Evolutionary conservation across 2,888 invertebrate genomes (phyloP).

Genomic region (Rhodophaea formosa): DNA sequence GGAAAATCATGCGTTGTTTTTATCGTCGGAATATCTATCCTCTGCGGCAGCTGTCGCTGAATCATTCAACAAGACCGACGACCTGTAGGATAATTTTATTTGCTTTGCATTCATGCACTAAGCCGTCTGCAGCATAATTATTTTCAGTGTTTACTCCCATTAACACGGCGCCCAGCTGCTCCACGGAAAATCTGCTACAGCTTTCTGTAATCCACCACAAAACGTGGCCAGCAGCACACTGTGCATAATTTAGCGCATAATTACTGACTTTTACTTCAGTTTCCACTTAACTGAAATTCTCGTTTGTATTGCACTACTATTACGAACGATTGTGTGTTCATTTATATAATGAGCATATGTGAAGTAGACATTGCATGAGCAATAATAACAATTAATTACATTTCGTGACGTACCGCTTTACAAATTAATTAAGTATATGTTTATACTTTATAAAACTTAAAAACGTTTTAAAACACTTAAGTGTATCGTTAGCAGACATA

Average conservation of each 20-base stretch:
- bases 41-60: slow-evolving; percentile 15
- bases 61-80: slow-evolving; percentile 17
- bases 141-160: slow-evolving; percentile 51
- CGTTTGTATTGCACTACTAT: slow-evolving; percentile 6
- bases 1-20: slow-evolving; percentile 54
- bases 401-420: too few relatives aligned
- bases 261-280: slow-evolving; percentile 26
- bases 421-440: too few relatives aligned
- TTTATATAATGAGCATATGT: background rate
- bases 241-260: slow-evolving; percentile 38
- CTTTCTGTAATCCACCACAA: slow-evolving; percentile 33
- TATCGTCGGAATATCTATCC: slow-evolving; percentile 33
- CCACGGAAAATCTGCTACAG: slow-evolving; percentile 36
- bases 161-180: slow-evolving; percentile 38
- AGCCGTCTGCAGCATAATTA: slow-evolving; percentile 50
- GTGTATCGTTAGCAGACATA: too few relatives aligned
- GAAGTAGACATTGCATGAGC: too few relatives aligned
- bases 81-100: slow-evolving; percentile 36
- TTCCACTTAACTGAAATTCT: slow-evolving; percentile 19
- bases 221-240: slow-evolving; percentile 28
- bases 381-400: too few relatives aligned
- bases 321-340: background rate
- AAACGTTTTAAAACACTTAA: too few relatives aligned
- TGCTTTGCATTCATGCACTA: slow-evolving; percentile 33
- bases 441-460: too few relatives aligned